phyloP scores from a whole-genome alignment of 2,113 vertebrate genomes.

The Ploceus nigricollis region DNA sequence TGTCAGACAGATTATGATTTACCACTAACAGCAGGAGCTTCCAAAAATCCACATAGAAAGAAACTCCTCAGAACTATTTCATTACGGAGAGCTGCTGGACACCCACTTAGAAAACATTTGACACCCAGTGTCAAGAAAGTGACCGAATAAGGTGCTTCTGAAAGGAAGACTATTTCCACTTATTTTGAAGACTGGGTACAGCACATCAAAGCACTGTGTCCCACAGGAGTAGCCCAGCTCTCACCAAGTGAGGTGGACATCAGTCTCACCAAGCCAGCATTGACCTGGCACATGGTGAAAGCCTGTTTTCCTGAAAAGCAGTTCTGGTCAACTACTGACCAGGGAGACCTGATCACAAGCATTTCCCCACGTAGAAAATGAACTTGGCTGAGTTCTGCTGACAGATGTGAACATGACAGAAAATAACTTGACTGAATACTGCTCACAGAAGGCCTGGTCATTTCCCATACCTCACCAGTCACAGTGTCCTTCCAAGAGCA shows the following conservation, averaged over 20 bases:
- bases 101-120: no score
- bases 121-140: background rate
- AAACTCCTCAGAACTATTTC: background rate
- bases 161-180: background rate
- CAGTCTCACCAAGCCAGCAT: background rate
- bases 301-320: background rate
- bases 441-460: background rate
- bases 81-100: background rate
- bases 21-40: background rate
- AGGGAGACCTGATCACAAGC: background rate
- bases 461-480: background rate
- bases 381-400: no score
- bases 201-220: background rate
- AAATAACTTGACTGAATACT: background rate
- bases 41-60: background rate
- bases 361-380: background rate
- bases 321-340: background rate
- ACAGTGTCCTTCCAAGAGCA: background rate
- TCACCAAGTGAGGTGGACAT: background rate
- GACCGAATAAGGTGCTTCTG: background rate
- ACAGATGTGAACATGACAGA: no score
- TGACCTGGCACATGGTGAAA: background rate
- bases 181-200: background rate
- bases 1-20: background rate
- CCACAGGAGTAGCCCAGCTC: background rate